A percentile compares a stretch with the other conserved stretches of the same genome.
These are phyloP conservation scores for Trichechus manatus DNA, from an alignment of 2,113 vertebrate genomes.

Conservation along the genomic window DNA sequence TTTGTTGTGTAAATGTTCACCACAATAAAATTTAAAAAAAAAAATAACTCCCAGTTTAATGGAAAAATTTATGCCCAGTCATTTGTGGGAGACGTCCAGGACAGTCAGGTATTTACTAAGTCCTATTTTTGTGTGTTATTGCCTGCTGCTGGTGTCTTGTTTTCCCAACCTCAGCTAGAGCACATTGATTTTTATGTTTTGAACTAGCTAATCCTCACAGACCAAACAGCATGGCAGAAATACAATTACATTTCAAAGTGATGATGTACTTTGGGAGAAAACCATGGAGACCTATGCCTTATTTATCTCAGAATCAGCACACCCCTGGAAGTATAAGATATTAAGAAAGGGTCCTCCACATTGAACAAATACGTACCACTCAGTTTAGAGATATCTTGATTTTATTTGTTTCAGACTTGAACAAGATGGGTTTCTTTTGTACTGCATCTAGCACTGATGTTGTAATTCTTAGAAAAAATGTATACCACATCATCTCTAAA, in stretches of 20 bases:
- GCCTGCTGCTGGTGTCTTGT: neutral
- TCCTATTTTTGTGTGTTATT: slow-evolving; percentile 33
- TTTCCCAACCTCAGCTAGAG: slow-evolving; percentile 55
- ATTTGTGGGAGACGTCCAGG: neutral
- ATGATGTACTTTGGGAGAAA: slow-evolving; percentile 58
- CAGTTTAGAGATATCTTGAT: neutral
- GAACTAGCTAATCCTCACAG: slow-evolving; percentile 65
- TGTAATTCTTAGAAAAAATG: neutral
- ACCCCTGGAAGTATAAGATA: neutral
- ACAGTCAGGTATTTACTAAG: slow-evolving; percentile 23
- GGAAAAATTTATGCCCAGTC: neutral
- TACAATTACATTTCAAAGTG: slow-evolving; percentile 68
- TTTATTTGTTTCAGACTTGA: slow-evolving; percentile 37
- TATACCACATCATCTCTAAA: neutral
- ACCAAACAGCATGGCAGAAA: slow-evolving; percentile 65
- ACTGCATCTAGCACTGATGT: neutral
- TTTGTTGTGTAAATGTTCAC: neutral
- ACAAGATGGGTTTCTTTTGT: neutral
- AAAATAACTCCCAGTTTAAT: neutral
- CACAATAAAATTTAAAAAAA: neutral
- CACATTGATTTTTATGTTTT: slow-evolving; percentile 70
- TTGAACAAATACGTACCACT: neutral
- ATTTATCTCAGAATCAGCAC: slow-evolving; percentile 54
- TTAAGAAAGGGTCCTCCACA: neutral
- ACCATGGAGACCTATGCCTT: slow-evolving; percentile 11